A percentile compares a stretch with the other conserved stretches of the same genome.
Evolutionary conservation across 2,888 invertebrate genomes (phyloP).

Genomic region (Plusia festucae): DNA sequence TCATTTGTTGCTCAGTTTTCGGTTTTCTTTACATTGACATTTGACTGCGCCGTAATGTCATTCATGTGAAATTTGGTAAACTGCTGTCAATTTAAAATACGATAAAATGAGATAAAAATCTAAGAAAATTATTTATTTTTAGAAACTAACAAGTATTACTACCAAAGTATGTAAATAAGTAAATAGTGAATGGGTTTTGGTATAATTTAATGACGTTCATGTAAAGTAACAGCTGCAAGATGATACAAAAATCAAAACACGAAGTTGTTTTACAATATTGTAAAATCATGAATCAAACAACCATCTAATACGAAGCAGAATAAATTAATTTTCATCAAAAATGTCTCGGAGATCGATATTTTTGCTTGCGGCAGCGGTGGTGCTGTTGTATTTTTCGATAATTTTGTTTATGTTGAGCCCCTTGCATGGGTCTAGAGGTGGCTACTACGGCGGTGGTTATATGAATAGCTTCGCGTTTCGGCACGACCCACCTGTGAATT

Average conservation of each 20-base stretch:
- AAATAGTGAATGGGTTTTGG: not conserved
- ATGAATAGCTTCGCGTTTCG: conserved; percentile 74
- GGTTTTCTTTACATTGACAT: too few species aligned
- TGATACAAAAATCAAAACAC: conserved; percentile 46
- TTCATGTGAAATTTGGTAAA: too few species aligned
- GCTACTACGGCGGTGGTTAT: conserved; percentile 70
- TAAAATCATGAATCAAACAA: conserved; percentile 54
- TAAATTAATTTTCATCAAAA: conserved; percentile 30
- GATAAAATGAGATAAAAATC: not conserved
- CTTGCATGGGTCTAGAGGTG: conserved; percentile 69
- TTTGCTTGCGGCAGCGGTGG: conserved; percentile 75
- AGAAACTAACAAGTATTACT: not conserved
- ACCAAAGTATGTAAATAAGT: conserved; percentile 8
- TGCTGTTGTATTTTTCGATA: conserved; percentile 80
- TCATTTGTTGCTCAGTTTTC: not conserved
- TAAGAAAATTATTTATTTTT: not conserved
- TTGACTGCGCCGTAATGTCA: conserved; percentile 21
- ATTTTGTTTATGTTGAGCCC: conserved; percentile 82
- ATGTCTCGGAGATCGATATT: conserved; percentile 83
- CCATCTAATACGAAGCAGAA: conserved; percentile 34
- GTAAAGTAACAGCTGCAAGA: conserved; percentile 19
- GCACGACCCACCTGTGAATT: conserved; percentile 76
- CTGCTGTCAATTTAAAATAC: conserved; percentile 28
- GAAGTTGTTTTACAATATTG: conserved; percentile 22
- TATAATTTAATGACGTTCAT: not conserved